Conservation (phyloP, 2,888 invertebrate species). For the Lampropteryx suffumata region DNA sequence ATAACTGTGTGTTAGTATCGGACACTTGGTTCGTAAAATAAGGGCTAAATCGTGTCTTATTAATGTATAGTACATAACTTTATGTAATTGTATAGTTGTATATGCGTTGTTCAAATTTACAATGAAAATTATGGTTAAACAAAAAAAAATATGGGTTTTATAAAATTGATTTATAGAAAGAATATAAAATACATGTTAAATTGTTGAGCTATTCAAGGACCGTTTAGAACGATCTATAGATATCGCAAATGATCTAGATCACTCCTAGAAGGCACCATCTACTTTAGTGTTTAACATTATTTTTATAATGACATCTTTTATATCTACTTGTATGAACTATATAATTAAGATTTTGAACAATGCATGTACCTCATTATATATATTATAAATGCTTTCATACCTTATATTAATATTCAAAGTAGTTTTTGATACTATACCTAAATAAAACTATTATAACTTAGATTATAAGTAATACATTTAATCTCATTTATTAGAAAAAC, state of each 20-base stretch:
- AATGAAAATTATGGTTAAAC: not conserved
- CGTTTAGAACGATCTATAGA: too few relatives aligned
- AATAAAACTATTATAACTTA: slow-evolving; percentile 23
- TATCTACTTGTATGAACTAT: too few relatives aligned
- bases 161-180: not conserved
- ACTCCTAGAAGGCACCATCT: too few relatives aligned
- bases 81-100: slow-evolving; percentile 19
- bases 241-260: too few relatives aligned
- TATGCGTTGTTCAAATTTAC: slow-evolving; percentile 27
- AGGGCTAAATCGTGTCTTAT: slow-evolving; percentile 62
- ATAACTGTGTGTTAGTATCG: slow-evolving; percentile 24
- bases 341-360: slow-evolving; percentile 20
- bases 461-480: slow-evolving; percentile 23
- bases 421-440: slow-evolving; percentile 43
- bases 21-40: slow-evolving; percentile 32
- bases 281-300: too few relatives aligned
- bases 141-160: not conserved
- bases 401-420: slow-evolving; percentile 28
- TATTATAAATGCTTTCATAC: slow-evolving; percentile 27
- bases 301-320: too few relatives aligned
- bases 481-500: slow-evolving; percentile 35
- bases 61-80: slow-evolving; percentile 43
- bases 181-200: too few relatives aligned
- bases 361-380: slow-evolving; percentile 22
- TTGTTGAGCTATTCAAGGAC: too few relatives aligned